Evolutionary conservation across 2,888 invertebrate genomes (phyloP), one percentile per base, ranked within the genome.

Genomic region (Nomada ferruginata): DNA sequence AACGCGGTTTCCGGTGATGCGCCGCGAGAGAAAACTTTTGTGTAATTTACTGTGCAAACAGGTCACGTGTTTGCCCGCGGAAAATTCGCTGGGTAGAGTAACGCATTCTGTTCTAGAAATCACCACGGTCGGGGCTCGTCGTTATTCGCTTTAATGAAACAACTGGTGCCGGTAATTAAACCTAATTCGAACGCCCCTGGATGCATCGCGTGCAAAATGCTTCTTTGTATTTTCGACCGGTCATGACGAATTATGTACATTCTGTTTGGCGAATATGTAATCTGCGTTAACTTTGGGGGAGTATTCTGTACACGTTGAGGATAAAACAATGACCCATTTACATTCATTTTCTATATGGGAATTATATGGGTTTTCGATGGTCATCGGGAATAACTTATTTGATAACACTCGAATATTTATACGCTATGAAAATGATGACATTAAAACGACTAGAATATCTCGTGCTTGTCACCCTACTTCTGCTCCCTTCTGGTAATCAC

Each of bases 31-130:
- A 64, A 52, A 72, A 79, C 53, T 78, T 80, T 73, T 59, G 59
- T 63, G 73, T 64, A 69, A 73, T 81, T 78, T 64, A 79, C 57
- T 53, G 73, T 59, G 73, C 64, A 81, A 81, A 78, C 80, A 20
- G 78, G 80, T 71, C 80, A 59, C 66, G 66, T 72, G 78, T 81
- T 81, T 81, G 69, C 64, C 23, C n/a, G 53, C 47, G 69, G 81
- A 81, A 53, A 73, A 79, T 81, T 69, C 59, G 42, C 53, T 44
- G 55, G 53, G 69, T 69, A 20, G 53, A 65, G 60, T 73, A 73
- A 79, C 47, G 59, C 61, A 55, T 71, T 71, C 64, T 20, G 64
- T 13, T 42, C 18, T 18, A 26, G 53, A 59, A 52, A 76, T 64
- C 82, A 47, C 44, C 36, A 10, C 47, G 26, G 11, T 20, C 20